Evolutionary conservation across 2,113 vertebrate genomes (phyloP).

Genomic region (Paratilapia polleni): DNA sequence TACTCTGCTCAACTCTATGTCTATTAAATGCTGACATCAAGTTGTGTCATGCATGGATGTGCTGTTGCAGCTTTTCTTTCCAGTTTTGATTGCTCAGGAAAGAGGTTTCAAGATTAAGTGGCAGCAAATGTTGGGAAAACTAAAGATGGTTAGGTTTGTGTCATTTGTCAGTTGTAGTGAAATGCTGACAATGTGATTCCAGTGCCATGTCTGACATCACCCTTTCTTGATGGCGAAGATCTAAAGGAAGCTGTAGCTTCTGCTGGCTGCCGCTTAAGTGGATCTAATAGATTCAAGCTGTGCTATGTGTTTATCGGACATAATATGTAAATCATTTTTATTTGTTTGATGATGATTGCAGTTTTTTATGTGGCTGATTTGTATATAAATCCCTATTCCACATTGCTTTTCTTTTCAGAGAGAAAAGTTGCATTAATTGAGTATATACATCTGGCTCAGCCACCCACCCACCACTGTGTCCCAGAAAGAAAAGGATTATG

Average conservation of each 20-base stretch:
- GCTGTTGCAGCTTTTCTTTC: slow-evolving; percentile 9
- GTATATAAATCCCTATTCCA: neutral
- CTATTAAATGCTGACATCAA: slow-evolving; percentile 27
- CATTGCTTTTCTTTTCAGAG: slow-evolving; percentile 15
- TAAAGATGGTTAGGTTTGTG: slow-evolving; percentile 14
- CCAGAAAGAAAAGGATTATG: slow-evolving; percentile 61
- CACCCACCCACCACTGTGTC: slow-evolving; percentile 37
- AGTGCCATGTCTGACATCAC: slow-evolving; percentile 55
- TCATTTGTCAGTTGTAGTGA: slow-evolving; percentile 17
- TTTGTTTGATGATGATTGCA: slow-evolving; percentile 38
- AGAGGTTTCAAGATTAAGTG: slow-evolving; percentile 20
- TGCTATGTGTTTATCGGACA: slow-evolving; percentile 58
- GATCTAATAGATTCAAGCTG: slow-evolving; percentile 75
- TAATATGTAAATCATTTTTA: slow-evolving; percentile 70
- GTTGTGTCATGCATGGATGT: slow-evolving; percentile 45
- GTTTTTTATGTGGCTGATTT: slow-evolving; percentile 13
- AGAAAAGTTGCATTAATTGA: slow-evolving; percentile 44
- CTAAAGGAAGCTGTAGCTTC: slow-evolving; percentile 53
- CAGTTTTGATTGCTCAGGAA: slow-evolving; percentile 18
- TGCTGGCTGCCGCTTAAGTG: slow-evolving; percentile 65
- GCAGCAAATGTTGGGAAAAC: slow-evolving; percentile 47
- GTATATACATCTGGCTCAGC: slow-evolving; percentile 62
- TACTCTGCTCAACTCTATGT: slow-evolving; percentile 18
- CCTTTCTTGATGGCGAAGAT: slow-evolving; percentile 30
- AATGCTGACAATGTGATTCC: slow-evolving; percentile 57